A percentile compares a stretch with the other conserved stretches of the same genome.
Evolutionary conservation across 2,797 vertebrate genomes (phyloP).

Genomic region (Mus caroli): DNA sequence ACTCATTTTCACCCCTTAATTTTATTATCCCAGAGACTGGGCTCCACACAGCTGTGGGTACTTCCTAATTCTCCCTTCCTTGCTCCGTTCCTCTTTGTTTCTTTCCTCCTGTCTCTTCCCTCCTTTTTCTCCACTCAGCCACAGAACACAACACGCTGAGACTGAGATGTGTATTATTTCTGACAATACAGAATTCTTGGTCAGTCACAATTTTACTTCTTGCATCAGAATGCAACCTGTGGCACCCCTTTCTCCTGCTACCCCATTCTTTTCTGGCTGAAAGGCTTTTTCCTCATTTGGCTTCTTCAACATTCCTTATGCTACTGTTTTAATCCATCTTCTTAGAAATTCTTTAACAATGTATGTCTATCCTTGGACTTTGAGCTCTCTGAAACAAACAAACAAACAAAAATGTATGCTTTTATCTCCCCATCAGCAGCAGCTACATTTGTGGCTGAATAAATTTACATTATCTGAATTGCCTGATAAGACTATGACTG

Average conservation of each 20-base stretch:
- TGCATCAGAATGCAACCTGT: background rate
- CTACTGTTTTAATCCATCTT: background rate
- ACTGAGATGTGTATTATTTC: background rate
- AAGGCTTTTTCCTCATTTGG: background rate
- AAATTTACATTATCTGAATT: constrained; percentile 21
- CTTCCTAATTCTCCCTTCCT: background rate
- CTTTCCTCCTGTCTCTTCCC: background rate
- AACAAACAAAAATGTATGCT: background rate
- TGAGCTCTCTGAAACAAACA: background rate
- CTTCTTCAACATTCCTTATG: background rate
- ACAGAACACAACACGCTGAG: background rate
- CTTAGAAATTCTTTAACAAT: constrained; percentile 14
- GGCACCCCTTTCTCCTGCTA: rapidly evolving
- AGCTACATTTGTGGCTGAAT: constrained; percentile 36
- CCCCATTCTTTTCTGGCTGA: background rate
- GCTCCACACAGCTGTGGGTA: background rate
- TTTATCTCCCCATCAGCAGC: background rate
- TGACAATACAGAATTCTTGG: background rate
- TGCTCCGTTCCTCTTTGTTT: background rate
- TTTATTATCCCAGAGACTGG: background rate
- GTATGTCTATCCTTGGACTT: background rate
- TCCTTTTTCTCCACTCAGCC: background rate
- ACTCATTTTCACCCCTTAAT: background rate
- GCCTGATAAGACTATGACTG: background rate
- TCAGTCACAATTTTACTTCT: constrained; percentile 26